Conservation (phyloP, 2,113 vertebrate species). For the Esox niger region DNA sequence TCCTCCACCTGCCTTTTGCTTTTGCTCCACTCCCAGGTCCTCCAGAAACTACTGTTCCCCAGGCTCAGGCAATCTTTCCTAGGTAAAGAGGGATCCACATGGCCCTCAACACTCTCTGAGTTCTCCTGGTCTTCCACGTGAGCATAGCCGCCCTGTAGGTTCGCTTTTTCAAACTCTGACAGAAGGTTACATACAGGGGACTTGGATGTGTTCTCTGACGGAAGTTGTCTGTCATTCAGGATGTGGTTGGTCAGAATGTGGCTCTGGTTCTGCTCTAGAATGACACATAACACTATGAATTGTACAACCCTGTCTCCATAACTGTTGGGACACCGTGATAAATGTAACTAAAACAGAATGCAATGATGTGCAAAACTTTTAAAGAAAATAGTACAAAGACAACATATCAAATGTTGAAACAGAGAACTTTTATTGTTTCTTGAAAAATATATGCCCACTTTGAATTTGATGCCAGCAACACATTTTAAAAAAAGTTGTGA, state of each 20-base stretch:
- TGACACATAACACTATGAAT: background rate
- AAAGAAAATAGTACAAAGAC: too few relatives aligned
- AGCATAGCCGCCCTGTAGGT: background rate
- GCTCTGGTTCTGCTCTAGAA: background rate
- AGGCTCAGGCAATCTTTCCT: background rate
- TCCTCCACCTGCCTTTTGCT: slow-evolving; percentile 22
- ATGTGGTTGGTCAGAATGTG: background rate
- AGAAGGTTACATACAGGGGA: slow-evolving; percentile 13
- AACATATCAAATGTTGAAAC: too few relatives aligned
- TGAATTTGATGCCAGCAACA: too few relatives aligned
- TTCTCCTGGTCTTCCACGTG: background rate
- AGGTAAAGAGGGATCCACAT: slow-evolving; percentile 8
- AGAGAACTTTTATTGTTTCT: too few relatives aligned
- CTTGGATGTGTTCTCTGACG: background rate
- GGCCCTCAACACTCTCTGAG: background rate
- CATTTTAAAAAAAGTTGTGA: too few relatives aligned
- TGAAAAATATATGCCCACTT: too few relatives aligned
- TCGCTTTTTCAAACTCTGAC: slow-evolving; percentile 2
- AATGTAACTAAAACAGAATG: too few relatives aligned
- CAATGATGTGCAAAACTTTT: too few relatives aligned
- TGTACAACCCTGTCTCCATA: too few relatives aligned
- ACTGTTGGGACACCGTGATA: too few relatives aligned
- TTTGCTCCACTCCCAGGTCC: background rate
- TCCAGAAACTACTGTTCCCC: slow-evolving; percentile 7
- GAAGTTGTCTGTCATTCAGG: background rate